Base-by-base conservation (phyloP, 1,140 invertebrate species). In the Ceratina calcarata region DNA sequence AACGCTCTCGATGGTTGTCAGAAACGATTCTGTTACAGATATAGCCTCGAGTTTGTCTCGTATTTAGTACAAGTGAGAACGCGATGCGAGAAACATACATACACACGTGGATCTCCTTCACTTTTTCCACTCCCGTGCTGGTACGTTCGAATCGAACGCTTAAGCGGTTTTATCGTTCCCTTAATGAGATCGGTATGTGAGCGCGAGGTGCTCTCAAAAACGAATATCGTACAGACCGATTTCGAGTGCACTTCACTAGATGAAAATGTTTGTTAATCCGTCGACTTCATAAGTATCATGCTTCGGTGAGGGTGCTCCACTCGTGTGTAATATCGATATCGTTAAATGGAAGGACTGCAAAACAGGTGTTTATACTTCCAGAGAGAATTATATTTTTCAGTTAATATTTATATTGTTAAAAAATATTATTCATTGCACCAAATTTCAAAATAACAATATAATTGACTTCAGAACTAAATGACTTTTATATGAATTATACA, bases 251-350 rank as follows among this genome's bases (percentile, higher is more conserved):
- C 75, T 77, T 70, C 45, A 4, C 24, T 20, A 24, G 13, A 77
- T 70, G 67, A 77, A 77, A 77, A 70, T 77, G 75, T 77, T 77
- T 77, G 66, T 77, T 70, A 77, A 70, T 32, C 57, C 66, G 49
- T 4, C 37, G 57, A 53, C n/a, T 77, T 61, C 49, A 37, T 37
- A 60, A 77, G 75, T 77, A 77, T 77, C 53, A 4, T 24, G 45
- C 37, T 37, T 15, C 70, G 22, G 22, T 70, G 37, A 22, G 57
- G 7, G 13, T n/a, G 51, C 51, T 57, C 57, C 15, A 12, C 18
- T 18, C 13, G 49, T 12, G 60, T 24, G 60, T 49, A 78, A 27
- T 64, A 69, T 22, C 45, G 37, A 76, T 66, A 60, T 51, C 74
- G 32, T 57, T 66, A 57, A 73, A 51, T 7, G 55, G 24, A 51